phyloP scores from a whole-genome alignment of 2,113 vertebrate genomes.

The Daboia siamensis region DNA sequence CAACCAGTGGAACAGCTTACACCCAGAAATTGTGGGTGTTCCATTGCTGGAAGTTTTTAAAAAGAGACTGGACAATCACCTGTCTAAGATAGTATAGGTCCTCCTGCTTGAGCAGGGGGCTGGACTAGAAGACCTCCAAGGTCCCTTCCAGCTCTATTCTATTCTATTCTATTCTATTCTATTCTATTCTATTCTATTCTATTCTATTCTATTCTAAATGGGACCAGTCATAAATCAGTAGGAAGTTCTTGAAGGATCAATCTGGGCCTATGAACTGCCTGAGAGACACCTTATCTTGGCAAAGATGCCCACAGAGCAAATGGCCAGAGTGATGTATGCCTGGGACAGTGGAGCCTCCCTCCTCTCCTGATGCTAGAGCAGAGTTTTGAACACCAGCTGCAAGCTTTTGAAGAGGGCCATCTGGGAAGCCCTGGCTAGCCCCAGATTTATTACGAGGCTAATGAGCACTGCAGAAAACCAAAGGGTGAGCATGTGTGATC shows the following conservation, averaged over 20 bases:
- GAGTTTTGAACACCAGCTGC: background rate
- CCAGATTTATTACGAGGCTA: fast-evolving
- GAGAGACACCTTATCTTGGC: background rate
- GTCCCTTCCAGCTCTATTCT: too few species aligned
- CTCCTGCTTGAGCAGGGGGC: too few species aligned
- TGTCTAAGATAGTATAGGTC: too few species aligned
- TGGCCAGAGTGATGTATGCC: background rate
- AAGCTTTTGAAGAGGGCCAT: background rate
- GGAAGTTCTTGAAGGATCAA: background rate
- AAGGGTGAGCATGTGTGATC: background rate
- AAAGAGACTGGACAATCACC: too few species aligned
- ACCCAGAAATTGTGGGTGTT: too few species aligned
- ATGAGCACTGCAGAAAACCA: background rate
- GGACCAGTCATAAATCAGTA: background rate
- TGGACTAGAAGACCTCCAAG: too few species aligned
- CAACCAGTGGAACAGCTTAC: too few species aligned
- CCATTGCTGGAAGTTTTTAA: too few species aligned
- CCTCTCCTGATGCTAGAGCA: background rate
- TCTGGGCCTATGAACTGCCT: background rate
- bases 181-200: too few species aligned
- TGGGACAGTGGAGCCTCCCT: background rate
- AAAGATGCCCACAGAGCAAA: background rate
- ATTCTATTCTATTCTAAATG: too few species aligned
- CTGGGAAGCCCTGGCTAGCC: background rate
- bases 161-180: too few species aligned